Percentiles rank a stretch among this genome's conserved stretches.
These are phyloP conservation scores for Halichondria panicea DNA, from an alignment of 37 sponge, comb jelly and placozoan species.

Conservation along the genomic window DNA sequence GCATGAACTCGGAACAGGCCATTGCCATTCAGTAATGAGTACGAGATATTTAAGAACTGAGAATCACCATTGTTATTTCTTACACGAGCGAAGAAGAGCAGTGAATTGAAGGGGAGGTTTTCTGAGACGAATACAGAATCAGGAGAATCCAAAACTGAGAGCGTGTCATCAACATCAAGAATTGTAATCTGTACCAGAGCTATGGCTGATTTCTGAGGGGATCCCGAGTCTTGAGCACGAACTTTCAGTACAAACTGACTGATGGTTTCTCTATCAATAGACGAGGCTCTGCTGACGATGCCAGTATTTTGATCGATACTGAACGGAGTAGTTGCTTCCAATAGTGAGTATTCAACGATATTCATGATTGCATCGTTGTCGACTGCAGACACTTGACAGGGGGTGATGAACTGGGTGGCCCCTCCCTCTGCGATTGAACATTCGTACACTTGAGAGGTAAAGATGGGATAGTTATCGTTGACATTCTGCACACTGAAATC, in stretches of 20 bases:
- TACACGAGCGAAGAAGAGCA: slow-evolving; percentile 57
- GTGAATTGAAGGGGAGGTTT: slow-evolving; percentile 35
- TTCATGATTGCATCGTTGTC: slow-evolving; percentile 28
- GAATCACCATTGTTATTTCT: slow-evolving; percentile 9
- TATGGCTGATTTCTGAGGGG: slow-evolving; percentile 13
- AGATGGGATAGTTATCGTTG: slow-evolving; percentile 62
- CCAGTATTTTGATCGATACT: slow-evolving; percentile 9
- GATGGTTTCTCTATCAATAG: slow-evolving; percentile 22
- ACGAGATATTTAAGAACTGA: slow-evolving; percentile 17
- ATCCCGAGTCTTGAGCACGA: slow-evolving; percentile 31
- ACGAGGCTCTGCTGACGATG: background rate
- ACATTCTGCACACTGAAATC: slow-evolving; percentile 13
- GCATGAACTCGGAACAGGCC: slow-evolving; percentile 12
- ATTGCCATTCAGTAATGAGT: slow-evolving; percentile 1
- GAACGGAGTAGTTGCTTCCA: background rate
- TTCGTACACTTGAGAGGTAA: slow-evolving; percentile 33
- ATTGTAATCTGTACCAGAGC: slow-evolving; percentile 42
- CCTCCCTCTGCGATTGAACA: slow-evolving; percentile 28
- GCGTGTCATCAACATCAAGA: slow-evolving; percentile 17
- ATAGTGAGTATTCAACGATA: slow-evolving; percentile 27
- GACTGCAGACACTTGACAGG: slow-evolving; percentile 40
- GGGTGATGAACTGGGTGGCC: background rate
- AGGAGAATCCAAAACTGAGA: slow-evolving; percentile 19
- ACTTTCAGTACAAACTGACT: slow-evolving; percentile 37
- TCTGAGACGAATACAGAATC: slow-evolving; percentile 23